A percentile compares a stretch with the other conserved stretches of the same genome.
Conservation (phyloP, 2,888 invertebrate genomes). For the Tribolium freemani region DNA sequence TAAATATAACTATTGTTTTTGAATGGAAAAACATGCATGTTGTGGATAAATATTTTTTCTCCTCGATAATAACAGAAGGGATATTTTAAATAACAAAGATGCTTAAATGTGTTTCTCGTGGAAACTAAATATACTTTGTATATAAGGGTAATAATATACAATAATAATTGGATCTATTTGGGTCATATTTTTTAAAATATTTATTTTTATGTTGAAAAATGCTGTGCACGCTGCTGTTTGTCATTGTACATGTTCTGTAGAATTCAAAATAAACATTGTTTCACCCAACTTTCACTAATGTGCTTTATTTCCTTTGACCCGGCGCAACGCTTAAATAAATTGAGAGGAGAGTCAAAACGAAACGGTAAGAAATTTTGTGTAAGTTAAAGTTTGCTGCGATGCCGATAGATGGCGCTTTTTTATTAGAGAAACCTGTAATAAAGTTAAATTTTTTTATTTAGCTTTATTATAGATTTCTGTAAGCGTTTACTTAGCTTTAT, state of each 20-base stretch:
- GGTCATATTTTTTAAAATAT: conserved; percentile 38
- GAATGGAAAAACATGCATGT: conserved; percentile 30
- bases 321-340: too few relatives aligned
- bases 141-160: conserved; percentile 35
- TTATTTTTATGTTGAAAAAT: conserved; percentile 38
- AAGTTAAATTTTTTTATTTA: too few relatives aligned
- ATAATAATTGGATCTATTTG: conserved; percentile 41
- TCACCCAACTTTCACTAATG: conserved; percentile 16
- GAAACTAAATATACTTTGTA: conserved; percentile 40
- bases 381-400: too few relatives aligned
- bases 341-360: too few relatives aligned
- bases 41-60: conserved; percentile 33
- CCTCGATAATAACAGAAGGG: conserved; percentile 28
- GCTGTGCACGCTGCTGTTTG: conserved; percentile 51
- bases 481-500: too few relatives aligned
- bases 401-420: too few relatives aligned
- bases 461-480: too few relatives aligned
- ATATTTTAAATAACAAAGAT: conserved; percentile 41
- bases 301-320: not conserved
- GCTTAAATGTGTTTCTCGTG: conserved; percentile 43
- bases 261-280: conserved; percentile 48
- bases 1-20: conserved; percentile 31
- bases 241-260: conserved; percentile 50
- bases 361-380: too few relatives aligned
- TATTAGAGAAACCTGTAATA: too few relatives aligned